Conservation (phyloP, 2,797 vertebrate genomes). For the Vireo griseus region DNA sequence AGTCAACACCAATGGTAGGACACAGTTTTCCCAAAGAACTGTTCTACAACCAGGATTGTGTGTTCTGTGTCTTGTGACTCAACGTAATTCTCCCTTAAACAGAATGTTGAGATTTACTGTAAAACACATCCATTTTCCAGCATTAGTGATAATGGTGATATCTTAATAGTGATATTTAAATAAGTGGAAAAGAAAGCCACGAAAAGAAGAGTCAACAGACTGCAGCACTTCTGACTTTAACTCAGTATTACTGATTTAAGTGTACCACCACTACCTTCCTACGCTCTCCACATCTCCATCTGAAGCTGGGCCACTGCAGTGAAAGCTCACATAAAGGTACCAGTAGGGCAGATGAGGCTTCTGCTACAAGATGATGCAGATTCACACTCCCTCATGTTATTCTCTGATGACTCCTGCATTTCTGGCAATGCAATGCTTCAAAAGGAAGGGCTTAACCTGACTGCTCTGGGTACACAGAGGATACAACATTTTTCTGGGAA, state of each 20-base stretch:
- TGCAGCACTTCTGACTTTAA: background rate
- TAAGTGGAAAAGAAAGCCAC: background rate
- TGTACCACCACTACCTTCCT: background rate
- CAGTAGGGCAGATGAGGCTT: background rate
- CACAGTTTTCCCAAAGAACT: background rate
- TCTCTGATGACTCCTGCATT: background rate
- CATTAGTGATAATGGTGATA: background rate
- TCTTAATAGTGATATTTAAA: background rate
- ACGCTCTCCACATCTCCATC: rapidly evolving
- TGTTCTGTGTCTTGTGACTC: background rate
- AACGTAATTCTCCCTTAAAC: background rate
- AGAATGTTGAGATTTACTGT: background rate
- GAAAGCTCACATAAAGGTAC: background rate
- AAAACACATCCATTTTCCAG: background rate
- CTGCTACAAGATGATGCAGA: background rate
- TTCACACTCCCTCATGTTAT: background rate
- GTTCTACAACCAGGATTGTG: background rate
- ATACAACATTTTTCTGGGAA: rapidly evolving
- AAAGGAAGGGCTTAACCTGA: background rate
- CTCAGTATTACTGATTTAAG: background rate
- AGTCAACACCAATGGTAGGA: background rate
- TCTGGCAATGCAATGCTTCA: background rate
- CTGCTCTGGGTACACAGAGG: background rate
- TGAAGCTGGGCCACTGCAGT: background rate
- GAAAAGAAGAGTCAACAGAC: background rate